phyloP scores from a whole-genome alignment of 2,888 invertebrate species.

The Philhelius pedissequus region DNA sequence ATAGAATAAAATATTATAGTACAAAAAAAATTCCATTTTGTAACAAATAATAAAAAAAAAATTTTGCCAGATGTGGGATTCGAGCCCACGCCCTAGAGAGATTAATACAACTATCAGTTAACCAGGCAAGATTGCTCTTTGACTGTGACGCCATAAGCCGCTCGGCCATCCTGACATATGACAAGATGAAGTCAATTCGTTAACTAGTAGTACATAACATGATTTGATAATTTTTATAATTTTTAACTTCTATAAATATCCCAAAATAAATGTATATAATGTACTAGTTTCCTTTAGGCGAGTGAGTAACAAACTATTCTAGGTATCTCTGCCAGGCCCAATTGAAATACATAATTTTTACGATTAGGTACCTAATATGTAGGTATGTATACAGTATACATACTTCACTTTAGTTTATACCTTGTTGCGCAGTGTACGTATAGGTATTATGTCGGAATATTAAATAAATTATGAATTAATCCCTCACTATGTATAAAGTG shows the following conservation, averaged over 20 bases:
- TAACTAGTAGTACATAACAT: background rate
- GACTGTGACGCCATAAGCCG: slow-evolving; percentile 74
- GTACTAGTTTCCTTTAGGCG: too few species aligned
- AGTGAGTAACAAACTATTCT: too few species aligned
- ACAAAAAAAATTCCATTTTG: slow-evolving; percentile 21
- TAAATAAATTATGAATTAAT: too few species aligned
- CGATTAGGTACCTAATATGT: too few species aligned
- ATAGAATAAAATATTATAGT: background rate
- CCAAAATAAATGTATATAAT: too few species aligned
- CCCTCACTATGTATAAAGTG: too few species aligned
- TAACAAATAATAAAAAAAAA: slow-evolving; percentile 3
- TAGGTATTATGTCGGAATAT: too few species aligned
- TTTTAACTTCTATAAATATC: background rate
- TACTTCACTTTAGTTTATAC: too few species aligned
- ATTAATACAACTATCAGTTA: slow-evolving; percentile 62
- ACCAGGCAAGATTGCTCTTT: slow-evolving; percentile 69
- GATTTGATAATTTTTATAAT: background rate
- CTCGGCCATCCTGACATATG: slow-evolving; percentile 72
- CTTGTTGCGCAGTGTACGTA: too few species aligned
- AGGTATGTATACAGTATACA: too few species aligned
- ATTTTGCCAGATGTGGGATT: slow-evolving; percentile 67
- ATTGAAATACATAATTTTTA: too few species aligned
- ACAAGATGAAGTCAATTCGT: accelerated
- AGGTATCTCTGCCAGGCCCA: too few species aligned
- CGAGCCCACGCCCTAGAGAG: slow-evolving; percentile 69